Percentiles rank a stretch among this genome's conserved stretches.
phyloP scores from a whole-genome alignment of 2,113 vertebrate genomes.

The Dicaeum eximium region DNA sequence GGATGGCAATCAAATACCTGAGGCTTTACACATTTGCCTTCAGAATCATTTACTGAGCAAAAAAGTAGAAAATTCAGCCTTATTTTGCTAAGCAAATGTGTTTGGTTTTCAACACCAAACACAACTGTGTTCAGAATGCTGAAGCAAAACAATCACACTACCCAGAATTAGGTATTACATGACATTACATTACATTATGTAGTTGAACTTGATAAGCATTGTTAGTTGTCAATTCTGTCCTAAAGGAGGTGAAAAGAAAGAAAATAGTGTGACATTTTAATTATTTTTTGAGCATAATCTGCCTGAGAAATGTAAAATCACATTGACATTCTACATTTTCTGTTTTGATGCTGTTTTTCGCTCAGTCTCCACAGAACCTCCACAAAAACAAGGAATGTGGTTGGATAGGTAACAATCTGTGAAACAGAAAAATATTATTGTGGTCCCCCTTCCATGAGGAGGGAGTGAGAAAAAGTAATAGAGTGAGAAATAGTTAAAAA shows the following conservation, averaged over 20 bases:
- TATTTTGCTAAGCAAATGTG: neutral
- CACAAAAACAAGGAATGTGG: neutral
- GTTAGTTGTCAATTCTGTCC: neutral
- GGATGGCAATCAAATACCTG: neutral
- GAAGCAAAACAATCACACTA: neutral
- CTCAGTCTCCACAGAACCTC: neutral
- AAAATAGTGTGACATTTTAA: neutral
- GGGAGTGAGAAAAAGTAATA: neutral
- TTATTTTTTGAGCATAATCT: neutral
- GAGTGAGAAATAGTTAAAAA: neutral
- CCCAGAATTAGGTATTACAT: neutral
- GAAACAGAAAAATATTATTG: neutral
- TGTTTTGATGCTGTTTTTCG: neutral
- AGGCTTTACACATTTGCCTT: neutral
- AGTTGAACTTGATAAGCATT: neutral
- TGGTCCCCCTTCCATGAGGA: neutral
- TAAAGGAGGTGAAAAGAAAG: neutral
- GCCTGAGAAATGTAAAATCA: neutral
- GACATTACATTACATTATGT: no score
- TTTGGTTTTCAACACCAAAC: neutral
- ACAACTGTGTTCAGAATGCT: neutral
- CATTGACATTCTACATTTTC: accelerated
- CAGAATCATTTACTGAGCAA: neutral
- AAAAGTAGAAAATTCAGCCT: neutral
- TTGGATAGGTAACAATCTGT: neutral